Base-by-base conservation (phyloP, 2,888 invertebrate species). In the Caenorhabditis imperialis region DNA sequence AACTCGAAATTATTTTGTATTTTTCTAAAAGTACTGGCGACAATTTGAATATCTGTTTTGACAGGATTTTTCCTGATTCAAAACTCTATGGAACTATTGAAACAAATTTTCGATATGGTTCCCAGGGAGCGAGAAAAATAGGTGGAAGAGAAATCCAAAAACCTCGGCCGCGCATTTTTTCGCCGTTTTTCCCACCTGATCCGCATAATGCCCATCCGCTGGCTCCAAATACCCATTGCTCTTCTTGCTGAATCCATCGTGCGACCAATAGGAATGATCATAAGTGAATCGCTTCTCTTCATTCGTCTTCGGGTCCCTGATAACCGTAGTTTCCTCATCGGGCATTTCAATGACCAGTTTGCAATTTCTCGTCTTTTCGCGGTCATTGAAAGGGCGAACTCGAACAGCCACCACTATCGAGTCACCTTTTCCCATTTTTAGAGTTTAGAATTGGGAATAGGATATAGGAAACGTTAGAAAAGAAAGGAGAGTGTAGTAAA, bases 211-310 rank as follows among this genome's bases (percentile, higher is more conserved):
- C n/a, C 69, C 63, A 16, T 89, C 89, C 0, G 88, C 65, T 0
- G 89, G 84, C 35, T 77, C 70, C n/a, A 87, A 88, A 79, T 90
- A 90, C 1, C 91, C 91, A 78, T 89, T 88, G 3, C 88, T 86
- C 38, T 81, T 70, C 61, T 89, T 89, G 42, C 88, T 89, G 81
- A 84, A 90, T 1, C 91, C 91, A 81, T 91, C 91, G 84, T 90
- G 90, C 25, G 91, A 91, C 91, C 91, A 91, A 82, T 91, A 91
- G 75, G 90, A 90, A 86, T 89, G 89, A 86, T 91, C 91, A 84
- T 90, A 91, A 1, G 90, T 88, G 84, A 91, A 91, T 71, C 88
- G 88, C 71, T 89, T 89, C 14, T 89, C 89, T 16, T 89, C 89
- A 10, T 82, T 82, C 18, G 77, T 88, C 5, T 88, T 85, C 1